A percentile compares a stretch with the other conserved stretches of the same genome.
phyloP scores from a whole-genome alignment of 2,113 vertebrate genomes.

The Polypterus bichir region DNA sequence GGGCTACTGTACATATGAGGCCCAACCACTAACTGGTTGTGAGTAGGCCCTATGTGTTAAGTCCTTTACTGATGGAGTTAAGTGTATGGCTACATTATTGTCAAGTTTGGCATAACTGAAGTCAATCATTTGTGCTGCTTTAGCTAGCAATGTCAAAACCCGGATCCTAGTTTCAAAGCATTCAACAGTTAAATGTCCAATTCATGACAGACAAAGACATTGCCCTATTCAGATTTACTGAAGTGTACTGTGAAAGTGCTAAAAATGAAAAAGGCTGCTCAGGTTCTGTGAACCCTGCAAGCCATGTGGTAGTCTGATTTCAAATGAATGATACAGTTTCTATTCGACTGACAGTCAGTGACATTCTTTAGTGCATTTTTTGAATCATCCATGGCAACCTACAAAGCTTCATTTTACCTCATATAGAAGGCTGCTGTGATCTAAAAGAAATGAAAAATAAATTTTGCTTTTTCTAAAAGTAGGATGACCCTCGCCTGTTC shows the following conservation, averaged over 20 bases:
- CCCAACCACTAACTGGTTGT: background rate
- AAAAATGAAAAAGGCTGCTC: background rate
- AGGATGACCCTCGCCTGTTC: too few relatives aligned
- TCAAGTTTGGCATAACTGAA: background rate
- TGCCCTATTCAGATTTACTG: conserved; percentile 13
- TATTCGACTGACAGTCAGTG: background rate
- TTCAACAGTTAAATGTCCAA: conserved; percentile 8
- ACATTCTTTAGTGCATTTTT: background rate
- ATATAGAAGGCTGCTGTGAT: too few relatives aligned
- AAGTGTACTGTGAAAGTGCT: conserved; percentile 12
- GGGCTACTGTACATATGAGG: too few relatives aligned
- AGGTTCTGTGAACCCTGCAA: background rate
- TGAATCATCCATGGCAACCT: background rate
- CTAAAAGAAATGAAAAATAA: too few relatives aligned
- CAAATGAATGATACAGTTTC: background rate
- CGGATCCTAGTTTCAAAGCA: background rate
- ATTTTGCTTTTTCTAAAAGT: too few relatives aligned
- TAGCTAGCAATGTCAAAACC: background rate
- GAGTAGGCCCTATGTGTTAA: conserved; percentile 11
- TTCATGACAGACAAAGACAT: conserved; percentile 7
- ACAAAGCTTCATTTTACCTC: too few relatives aligned
- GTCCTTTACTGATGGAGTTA: background rate
- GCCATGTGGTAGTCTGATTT: background rate
- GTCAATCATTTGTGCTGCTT: background rate
- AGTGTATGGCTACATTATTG: background rate